Base-by-base conservation (phyloP, 1,140 invertebrate species). In the Asbolus verrucosus region DNA sequence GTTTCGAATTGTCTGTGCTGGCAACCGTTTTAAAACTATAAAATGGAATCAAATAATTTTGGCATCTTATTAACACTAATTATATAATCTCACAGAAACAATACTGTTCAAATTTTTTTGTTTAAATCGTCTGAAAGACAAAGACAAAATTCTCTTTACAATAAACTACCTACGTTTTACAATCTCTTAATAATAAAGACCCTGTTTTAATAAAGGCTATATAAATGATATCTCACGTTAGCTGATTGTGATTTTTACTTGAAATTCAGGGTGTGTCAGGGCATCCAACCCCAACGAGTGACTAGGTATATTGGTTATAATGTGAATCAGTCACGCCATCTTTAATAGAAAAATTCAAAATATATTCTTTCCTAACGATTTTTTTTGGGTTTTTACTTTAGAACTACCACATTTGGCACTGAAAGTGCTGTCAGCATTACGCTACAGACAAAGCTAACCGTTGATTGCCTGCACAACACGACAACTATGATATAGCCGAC, bases 391-490 rank as follows among this genome's bases (percentile, higher is more conserved):
- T 70, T 59, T 70, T 41, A 54, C 33, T 65, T 70, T 70, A 61
- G 54, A 67, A 67, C 70, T 71, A 71, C 70, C 70, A 71, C 69
- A 67, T 69, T 72, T 72, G 70, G 70, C 70, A 72, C 70, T 61
- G 19, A 60, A 66, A 67, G 66, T 72, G 62, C 69, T 71, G 41
- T 63, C 21, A 60, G 70, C 70, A 63, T 54, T 61, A 68, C 38
- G 69, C 74, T 76, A 76, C 69, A 77, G 71, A 72, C 67, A 70
- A 78, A 76, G 75, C 73, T 76, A 76, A 76, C 73, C 66, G 73
- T 76, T 75, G 74, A 76, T 76, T 78, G 76, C 75, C 75, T 78
- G 75, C 77, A 78, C 77, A 78, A 78, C 77, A 78, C 77, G 77
- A 78, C 77, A 75, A 72, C 75, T 76, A 75, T 76, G 66, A 77